Evolutionary conservation across 2,113 vertebrate genomes (phyloP).

Genomic region (Notothenia coriiceps): DNA sequence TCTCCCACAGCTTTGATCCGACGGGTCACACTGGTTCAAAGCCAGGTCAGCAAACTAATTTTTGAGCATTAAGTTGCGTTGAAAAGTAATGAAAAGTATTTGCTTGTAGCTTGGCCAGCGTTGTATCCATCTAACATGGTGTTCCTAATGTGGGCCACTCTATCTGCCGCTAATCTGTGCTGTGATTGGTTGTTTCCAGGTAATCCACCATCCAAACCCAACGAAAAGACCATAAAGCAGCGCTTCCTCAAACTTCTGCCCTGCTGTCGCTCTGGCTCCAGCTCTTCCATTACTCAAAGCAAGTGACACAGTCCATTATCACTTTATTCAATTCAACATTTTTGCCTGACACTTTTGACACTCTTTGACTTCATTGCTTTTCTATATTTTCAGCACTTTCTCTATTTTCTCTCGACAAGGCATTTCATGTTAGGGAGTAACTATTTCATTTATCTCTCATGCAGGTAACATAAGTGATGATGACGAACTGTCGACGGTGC

Average conservation of each 20-base stretch:
- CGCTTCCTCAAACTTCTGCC: constrained; percentile 82
- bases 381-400: too few species aligned
- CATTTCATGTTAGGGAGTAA: background rate
- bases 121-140: constrained; percentile 1
- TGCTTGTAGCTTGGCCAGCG: constrained; percentile 7
- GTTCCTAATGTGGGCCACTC: background rate
- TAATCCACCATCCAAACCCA: constrained; percentile 76
- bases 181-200: constrained; percentile 80
- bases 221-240: constrained; percentile 81
- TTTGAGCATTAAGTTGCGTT: background rate
- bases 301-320: constrained; percentile 59
- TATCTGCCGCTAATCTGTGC: constrained; percentile 51
- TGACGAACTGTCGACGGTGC: constrained; percentile 89
- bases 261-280: constrained; percentile 75
- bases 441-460: background rate
- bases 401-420: background rate
- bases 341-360: background rate
- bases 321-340: background rate
- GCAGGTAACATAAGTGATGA: constrained; percentile 91
- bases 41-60: constrained; percentile 42
- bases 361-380: too few species aligned
- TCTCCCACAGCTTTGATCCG: constrained; percentile 5
- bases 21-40: constrained; percentile 31
- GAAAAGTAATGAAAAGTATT: constrained; percentile 31
- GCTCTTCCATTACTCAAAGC: constrained; percentile 71